Conservation (phyloP, 2,113 vertebrate genomes). For the Willisornis vidua region DNA sequence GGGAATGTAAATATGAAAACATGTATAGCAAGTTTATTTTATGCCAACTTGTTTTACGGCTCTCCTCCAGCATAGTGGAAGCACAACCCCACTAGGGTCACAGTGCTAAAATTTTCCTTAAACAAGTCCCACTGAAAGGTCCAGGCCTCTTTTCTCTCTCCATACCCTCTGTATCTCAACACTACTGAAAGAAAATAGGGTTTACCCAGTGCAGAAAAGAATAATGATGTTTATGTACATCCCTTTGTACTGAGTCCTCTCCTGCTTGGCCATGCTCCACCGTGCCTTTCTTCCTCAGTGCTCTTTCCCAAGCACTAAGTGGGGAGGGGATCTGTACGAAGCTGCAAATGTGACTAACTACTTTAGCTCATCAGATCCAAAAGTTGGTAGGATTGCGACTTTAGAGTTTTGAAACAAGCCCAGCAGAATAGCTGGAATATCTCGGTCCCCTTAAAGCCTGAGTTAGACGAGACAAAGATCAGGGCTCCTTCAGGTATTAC, state of each 20-base stretch:
- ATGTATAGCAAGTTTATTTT: conserved; percentile 26
- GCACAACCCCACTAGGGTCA: not conserved
- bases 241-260: not conserved
- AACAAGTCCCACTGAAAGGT: not conserved
- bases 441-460: not conserved
- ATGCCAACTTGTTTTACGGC: not conserved
- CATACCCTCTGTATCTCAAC: not conserved
- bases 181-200: not conserved
- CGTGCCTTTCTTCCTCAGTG: not conserved
- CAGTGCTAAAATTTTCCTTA: conserved; percentile 37
- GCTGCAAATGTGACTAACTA: not conserved
- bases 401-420: not conserved
- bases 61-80: conserved; percentile 6
- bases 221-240: not conserved
- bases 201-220: not conserved
- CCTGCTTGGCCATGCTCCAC: not conserved
- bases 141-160: not conserved
- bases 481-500: not conserved
- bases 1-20: not conserved
- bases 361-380: not conserved
- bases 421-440: not conserved
- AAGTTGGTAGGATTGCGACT: not conserved
- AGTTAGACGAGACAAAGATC: not conserved
- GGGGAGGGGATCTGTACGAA: not conserved
- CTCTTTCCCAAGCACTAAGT: not conserved